Base-by-base conservation (phyloP, 2,888 invertebrate genomes). In the Phaonia tiefii region DNA sequence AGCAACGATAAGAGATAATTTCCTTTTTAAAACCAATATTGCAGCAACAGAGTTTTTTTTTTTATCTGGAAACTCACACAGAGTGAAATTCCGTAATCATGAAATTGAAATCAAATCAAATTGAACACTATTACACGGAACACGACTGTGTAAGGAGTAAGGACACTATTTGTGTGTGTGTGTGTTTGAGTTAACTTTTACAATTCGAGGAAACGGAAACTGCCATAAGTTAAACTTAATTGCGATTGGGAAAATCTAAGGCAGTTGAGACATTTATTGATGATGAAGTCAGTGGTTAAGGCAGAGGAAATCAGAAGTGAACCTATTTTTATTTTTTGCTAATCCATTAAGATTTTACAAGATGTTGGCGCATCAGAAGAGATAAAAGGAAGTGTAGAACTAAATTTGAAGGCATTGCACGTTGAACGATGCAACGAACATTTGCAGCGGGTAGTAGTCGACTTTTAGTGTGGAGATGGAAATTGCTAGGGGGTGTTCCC, bases 171-270 rank as follows among this genome's bases (percentile, higher is more conserved):
- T 51, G 51, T 20, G n/a, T 58, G 7, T 37, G 63, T 63, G 63
- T 20, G 39, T 3, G 10, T 42, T 5, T 15, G 39, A 60, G 37
- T 60, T 63, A 63, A 63, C 63, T 63, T 58, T 42, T 39, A 39
- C 63, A 22, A 8, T 63, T 13, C 5, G 7, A 42, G 63, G 63
- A 72, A 69, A 54, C 63, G 81, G 81, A 75, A 77, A 75, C 63
- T 39, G 22, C 39, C 75, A 69, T 56, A 65, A 73, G 42, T 77
- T 31, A 46, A 67, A 78, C 75, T 75, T 39, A 81, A 78, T 81
- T 75, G 22, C 46, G 17, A 42, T 65, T 78, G 78, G 72, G 72
- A 81, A 78, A 75, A 58, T 72, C 22, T 69, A 10, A 46, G 65
- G 22, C 63, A 69, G 49, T 60, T 78, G 17, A 69, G 72, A 17